Evolutionary conservation across 2,888 invertebrate species (phyloP).

Genomic region (Agrenia bidenticulata): DNA sequence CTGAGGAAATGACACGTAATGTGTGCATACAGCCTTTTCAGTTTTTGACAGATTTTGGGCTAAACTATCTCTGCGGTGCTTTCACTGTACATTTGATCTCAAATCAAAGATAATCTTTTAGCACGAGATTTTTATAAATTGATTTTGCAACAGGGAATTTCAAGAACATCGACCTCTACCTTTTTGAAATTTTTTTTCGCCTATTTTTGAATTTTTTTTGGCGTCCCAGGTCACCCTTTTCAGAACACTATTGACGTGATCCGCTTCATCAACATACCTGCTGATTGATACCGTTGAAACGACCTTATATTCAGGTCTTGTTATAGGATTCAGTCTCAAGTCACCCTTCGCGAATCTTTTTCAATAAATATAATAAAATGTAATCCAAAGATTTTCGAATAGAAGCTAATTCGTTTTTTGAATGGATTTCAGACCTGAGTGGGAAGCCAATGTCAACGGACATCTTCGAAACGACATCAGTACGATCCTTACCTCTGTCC

Average conservation of each 20-base stretch:
- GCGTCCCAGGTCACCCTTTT: conserved; percentile 50
- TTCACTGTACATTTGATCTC: not conserved
- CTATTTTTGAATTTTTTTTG: conserved; percentile 10
- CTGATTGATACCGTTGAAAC: too few species aligned
- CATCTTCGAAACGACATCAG: conserved; percentile 39
- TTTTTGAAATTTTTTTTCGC: too few species aligned
- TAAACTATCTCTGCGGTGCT: too few species aligned
- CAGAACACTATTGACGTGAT: not conserved
- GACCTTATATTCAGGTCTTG: too few species aligned
- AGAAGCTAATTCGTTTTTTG: too few species aligned
- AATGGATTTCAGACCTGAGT: too few species aligned
- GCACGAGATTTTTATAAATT: not conserved
- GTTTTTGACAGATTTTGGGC: not conserved
- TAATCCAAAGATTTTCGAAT: too few species aligned
- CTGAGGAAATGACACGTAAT: not conserved
- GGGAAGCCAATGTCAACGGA: conserved; percentile 21
- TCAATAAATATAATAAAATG: too few species aligned
- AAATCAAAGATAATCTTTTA: not conserved
- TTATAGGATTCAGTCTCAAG: conserved; percentile 36
- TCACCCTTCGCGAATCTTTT: conserved; percentile 28
- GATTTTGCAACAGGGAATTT: too few species aligned
- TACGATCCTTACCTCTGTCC: conserved; percentile 41
- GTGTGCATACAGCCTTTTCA: not conserved
- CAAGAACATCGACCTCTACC: too few species aligned
- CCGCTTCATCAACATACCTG: too few species aligned